Evolutionary conservation across 2,113 vertebrate species (phyloP).

Genomic region (Fregetta grallaria): DNA sequence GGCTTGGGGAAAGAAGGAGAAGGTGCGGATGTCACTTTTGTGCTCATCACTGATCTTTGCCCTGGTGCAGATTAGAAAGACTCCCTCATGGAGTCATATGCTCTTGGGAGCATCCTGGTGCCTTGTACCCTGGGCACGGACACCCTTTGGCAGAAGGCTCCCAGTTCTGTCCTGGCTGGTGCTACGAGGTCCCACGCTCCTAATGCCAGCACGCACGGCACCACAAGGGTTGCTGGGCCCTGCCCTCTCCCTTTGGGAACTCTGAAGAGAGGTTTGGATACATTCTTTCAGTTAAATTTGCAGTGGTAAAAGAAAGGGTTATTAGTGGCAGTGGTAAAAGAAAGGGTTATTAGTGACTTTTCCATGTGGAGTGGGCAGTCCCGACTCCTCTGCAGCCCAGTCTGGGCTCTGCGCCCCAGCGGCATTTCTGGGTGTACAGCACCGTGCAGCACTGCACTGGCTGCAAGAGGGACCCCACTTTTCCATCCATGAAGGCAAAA

Average conservation of each 20-base stretch:
- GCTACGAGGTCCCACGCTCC: rapidly evolving
- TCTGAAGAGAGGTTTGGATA: neutral
- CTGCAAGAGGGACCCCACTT: neutral
- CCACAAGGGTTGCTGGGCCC: rapidly evolving
- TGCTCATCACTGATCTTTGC: neutral
- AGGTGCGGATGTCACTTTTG: neutral
- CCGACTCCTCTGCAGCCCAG: neutral
- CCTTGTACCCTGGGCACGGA: rapidly evolving
- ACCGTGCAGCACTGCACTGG: rapidly evolving
- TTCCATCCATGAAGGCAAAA: neutral
- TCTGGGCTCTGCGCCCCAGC: neutral
- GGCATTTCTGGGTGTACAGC: rapidly evolving
- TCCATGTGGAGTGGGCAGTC: neutral
- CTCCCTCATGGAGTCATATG: rapidly evolving
- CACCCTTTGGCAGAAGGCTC: neutral
- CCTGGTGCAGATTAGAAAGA: neutral
- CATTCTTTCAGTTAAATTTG: neutral
- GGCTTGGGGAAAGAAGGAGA: neutral
- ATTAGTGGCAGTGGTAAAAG: neutral
- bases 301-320: neutral
- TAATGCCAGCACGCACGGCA: rapidly evolving
- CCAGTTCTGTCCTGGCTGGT: neutral
- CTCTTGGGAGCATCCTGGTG: rapidly evolving
- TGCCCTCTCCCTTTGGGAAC: rapidly evolving
- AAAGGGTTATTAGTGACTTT: neutral